Base-by-base conservation (phyloP, 1,140 invertebrate genomes). In the Chionoecetes opilio region DNA sequence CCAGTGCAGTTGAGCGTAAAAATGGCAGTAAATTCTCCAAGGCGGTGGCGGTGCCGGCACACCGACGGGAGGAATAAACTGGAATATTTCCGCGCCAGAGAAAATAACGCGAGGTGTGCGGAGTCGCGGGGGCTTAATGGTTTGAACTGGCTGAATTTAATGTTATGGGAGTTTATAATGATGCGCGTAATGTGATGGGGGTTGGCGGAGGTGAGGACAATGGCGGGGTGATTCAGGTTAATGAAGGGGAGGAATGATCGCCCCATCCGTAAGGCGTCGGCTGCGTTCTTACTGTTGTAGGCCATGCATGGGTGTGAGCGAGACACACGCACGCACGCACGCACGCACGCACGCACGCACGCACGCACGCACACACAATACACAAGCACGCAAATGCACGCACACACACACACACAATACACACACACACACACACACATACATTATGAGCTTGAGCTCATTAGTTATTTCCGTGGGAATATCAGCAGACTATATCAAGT, bases 121-220 rank as follows among this genome's bases (percentile, higher is more conserved):
- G 63, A 75, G 63, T 75, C 63, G 63, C 63, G 21, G 63, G 63
- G 63, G 21, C 63, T 75, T 75, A 75, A 75, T 75, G 63, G 63
- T 26, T 75, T 75, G 63, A 75, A 75, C 63, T 75, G 63, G 63
- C 63, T 75, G 63, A 75, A 75, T 75, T 75, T 75, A 75, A 75
- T 75, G 63, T 75, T 75, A 75, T 75, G 63, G 63, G 63, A n/a
- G 63, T n/a, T 26, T 26, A 75, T 75, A 75, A 75, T 75, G 63
- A 75, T 75, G 63, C 63, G 63, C 63, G 63, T 75, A 75, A 75
- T 75, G 63, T 75, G 63, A 75, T 75, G 63, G 63, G n/a, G 63
- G 63, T n/a, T 75, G 21, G n/a, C n/a, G 63, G 63, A 75, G 63
- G 63, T n/a, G 63, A 75, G 63, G 63, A 75, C 63, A 75, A 75